Base-by-base conservation (phyloP, 2,113 vertebrate genomes). In the Paramisgurnus dabryanus region DNA sequence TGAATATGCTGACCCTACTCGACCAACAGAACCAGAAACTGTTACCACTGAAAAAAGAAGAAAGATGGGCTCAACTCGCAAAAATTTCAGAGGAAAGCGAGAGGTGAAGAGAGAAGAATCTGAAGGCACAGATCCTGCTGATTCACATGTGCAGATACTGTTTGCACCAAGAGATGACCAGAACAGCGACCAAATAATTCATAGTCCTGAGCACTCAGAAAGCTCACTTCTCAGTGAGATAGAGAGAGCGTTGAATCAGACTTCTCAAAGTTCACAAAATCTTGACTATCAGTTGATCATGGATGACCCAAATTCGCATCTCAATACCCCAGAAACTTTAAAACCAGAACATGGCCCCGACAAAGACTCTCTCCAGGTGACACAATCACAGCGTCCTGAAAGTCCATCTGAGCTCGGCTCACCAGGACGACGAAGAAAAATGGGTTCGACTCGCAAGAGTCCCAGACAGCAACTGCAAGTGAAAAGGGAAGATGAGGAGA, bases 361-460 rank as follows among this genome's bases (percentile, higher is more conserved):
- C 6, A 41, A 61, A 22, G 7, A 41, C 53, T 72, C 79, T 68
- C 79, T 73, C 39, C 69, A 80, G 27, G 39, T 53, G 58, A 11
- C 49, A 40, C 60, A 68, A 76, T 70, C 76, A n/a, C 73, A 61
- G 53, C 70, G 12, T 40, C 43, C 66, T 13, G 12, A 65, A 71
- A 66, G 27, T 70, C 17, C 8, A 3, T 47, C 60, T 70, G 76
- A 76, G 67, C 40, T 57, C 5, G 49, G 10, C 50, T 79, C 72
- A 60, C 72, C 79, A 65, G 78, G 82, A 10, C 88, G 80, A 79
- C 90, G 77, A 76, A 90, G 88, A 83, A 93, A 93, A 87, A 65
- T 93, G 86, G 93, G 92, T 60, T 93, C 93, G 40, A 83, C 88
- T 64, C 83, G 90, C 41, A 92, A 82, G 86, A 82, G 85, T 49